Evolutionary conservation across 2,888 invertebrate genomes (phyloP), one percentile per base, ranked within the genome.

Genomic region (Amphipyra tragopoginis): DNA sequence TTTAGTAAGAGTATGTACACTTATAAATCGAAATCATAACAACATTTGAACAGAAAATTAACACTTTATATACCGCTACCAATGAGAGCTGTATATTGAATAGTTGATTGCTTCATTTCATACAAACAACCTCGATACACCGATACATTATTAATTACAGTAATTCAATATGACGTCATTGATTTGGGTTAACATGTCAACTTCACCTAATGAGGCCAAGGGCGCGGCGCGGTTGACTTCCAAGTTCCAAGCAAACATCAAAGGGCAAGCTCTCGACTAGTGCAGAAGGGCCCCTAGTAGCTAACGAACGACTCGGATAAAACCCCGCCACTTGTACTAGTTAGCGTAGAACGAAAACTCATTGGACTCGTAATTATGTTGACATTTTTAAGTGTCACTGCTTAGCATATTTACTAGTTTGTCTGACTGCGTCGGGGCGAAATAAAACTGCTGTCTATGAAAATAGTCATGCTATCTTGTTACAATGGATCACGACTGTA

Each of bases 241-340:
- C 68, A 65, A 64, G 72, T 81, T 78, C 76, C 68, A 65, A 64
- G 72, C 72, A 54, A 72, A 88, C 87, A 86, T 88, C 89, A 89
- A 89, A 89, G 89, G 84, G 84, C 80, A 60, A 77, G 75, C 80
- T 72, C 84, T 86, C 67, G 70, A 79, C 84, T 81, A 81, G 80
- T 81, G 80, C 67, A 65, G 51, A 66, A 84, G 83, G 33, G 80
- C 82, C 40, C 87, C 86, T 63, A 72, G 69, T 64, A 71, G 76
- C 84, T 88, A 89, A 89, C 87, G 87, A 89, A 88, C 84, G 77
- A 73, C 77, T 77, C 60, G 76, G 66, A 75, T 80, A 75, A 73
- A 80, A 77, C 77, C 80, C 59, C 61, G 55, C 71, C 67, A 80
- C 81, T 84, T 79, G 81, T 66, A 72, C 80, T 81, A 81, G 76